Base-by-base conservation (phyloP, 1,140 invertebrate species). In the Sycobia sp. region DNA sequence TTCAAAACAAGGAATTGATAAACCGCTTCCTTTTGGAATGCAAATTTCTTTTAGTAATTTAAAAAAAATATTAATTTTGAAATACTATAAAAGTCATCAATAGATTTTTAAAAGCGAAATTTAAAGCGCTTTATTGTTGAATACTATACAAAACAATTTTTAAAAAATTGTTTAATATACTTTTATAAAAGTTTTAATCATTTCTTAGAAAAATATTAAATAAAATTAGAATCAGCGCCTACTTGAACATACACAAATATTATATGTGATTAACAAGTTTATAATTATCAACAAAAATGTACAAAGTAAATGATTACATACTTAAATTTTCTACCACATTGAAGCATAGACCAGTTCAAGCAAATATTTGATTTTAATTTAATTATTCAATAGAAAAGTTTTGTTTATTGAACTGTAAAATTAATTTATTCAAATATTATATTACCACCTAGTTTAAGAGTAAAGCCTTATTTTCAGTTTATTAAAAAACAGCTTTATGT, bases 11-110 rank as follows among this genome's bases (percentile, higher is more conserved):
- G 54, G 53, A 56, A 63, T 57, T 51, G 54, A 46, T 23, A n/a
- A 63, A 50, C 44, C 43, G 36, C 25, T 62, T 62, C 20, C n/a
- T 57, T 57, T 57, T 51, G 62, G 54, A 62, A 62, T 62, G 60
- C 60, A 43, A 50, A 41, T 41, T 47, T n/a, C 25, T 39, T 62
- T 32, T 20, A 39, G 13, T 55, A 62, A 56, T 49, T 36, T 62
- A 18, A 32, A 44, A n/a, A 53, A 61, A 53, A 44, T 39, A 34
- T 34, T 47, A 36, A 47, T 50, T 49, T 36, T 50, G 22, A 18
- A 41, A 9, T 29, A 59, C 32, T 49, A 50, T 41, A 59, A 59
- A 59, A 59, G n/a, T n/a, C n/a, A n/a, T n/a, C 18, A 59, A 41
- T 32, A 51, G 9, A 47, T 36, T 54, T 36, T 53, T 54, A 27